Evolutionary conservation across 1,140 invertebrate species (phyloP).

Genomic region (Cecropterus lyciades): DNA sequence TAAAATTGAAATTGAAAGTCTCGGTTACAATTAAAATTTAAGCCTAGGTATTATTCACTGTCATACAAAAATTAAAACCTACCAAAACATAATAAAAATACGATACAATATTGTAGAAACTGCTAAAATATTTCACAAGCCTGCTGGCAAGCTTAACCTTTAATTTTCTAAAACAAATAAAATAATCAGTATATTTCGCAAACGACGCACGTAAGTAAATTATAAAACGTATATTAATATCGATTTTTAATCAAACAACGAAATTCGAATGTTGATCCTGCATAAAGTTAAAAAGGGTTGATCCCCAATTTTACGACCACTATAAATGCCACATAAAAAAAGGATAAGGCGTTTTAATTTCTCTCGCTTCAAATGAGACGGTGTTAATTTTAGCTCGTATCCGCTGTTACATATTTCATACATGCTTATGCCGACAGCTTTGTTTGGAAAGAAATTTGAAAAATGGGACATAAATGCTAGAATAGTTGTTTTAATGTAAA

Average conservation of each 20-base stretch:
- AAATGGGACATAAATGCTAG: no score
- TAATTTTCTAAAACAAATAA: no score
- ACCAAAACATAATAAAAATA: no score
- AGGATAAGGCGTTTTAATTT: constrained; percentile 80
- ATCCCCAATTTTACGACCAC: constrained; percentile 67
- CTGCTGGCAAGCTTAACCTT: no score
- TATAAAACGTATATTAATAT: constrained; percentile 2
- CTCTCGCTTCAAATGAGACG: constrained; percentile 68
- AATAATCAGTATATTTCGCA: background rate
- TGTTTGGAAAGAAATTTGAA: no score
- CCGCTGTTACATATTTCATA: constrained; percentile 42
- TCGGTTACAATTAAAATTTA: no score
- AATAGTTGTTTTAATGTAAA: no score
- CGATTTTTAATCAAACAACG: constrained; percentile 50
- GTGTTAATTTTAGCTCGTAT: constrained; percentile 76
- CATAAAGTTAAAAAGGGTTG: constrained; percentile 64
- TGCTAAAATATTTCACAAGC: no score
- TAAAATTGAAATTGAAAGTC: no score
- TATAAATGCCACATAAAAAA: constrained; percentile 81
- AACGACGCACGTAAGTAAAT: constrained; percentile 6
- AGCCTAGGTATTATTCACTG: no score
- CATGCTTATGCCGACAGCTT: background rate
- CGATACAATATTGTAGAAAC: no score
- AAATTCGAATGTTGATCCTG: constrained; percentile 58
- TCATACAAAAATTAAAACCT: no score